Evolutionary conservation across 2,888 invertebrate genomes (phyloP).

Genomic region (Diloba caeruleocephala): DNA sequence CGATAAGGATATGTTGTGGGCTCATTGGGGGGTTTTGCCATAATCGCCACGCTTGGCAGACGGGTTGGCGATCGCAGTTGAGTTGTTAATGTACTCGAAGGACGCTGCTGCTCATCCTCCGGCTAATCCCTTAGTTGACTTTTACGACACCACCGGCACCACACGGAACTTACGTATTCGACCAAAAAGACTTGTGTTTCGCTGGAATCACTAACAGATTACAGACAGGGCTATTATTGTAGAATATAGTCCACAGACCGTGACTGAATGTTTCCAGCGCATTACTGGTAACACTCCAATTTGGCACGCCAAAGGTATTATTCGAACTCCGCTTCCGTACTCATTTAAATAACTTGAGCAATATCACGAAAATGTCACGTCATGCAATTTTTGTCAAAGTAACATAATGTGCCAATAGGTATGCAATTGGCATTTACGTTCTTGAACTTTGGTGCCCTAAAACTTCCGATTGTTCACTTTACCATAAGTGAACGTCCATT

Average conservation of each 20-base stretch:
- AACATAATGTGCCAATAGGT: constrained; percentile 6
- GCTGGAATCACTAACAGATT: constrained; percentile 17
- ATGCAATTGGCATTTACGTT: constrained; percentile 1
- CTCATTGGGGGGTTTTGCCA: too few species aligned
- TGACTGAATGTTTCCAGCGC: constrained; percentile 34
- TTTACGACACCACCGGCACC: too few species aligned
- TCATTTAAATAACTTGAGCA: constrained; percentile 39
- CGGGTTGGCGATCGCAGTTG: too few species aligned
- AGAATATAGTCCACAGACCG: constrained; percentile 15
- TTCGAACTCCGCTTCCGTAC: constrained; percentile 34
- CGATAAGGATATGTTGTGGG: too few species aligned
- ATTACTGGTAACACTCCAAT: constrained; percentile 43
- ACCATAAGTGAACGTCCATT: constrained; percentile 16
- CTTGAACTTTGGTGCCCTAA: constrained; percentile 36
- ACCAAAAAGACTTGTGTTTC: constrained; percentile 5
- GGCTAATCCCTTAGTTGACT: too few species aligned
- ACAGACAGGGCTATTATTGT: constrained; percentile 36
- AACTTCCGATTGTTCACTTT: constrained; percentile 25
- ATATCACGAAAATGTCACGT: constrained; percentile 33
- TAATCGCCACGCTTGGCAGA: too few species aligned
- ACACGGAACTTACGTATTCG: too few species aligned
- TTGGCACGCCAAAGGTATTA: constrained; percentile 46
- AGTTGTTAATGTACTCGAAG: too few species aligned
- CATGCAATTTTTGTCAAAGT: constrained; percentile 24
- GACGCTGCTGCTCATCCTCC: too few species aligned